A percentile compares a stretch with the other conserved stretches of the same genome.
Conservation (phyloP, 2,113 vertebrate species). For the Lepisosteus oculatus region DNA sequence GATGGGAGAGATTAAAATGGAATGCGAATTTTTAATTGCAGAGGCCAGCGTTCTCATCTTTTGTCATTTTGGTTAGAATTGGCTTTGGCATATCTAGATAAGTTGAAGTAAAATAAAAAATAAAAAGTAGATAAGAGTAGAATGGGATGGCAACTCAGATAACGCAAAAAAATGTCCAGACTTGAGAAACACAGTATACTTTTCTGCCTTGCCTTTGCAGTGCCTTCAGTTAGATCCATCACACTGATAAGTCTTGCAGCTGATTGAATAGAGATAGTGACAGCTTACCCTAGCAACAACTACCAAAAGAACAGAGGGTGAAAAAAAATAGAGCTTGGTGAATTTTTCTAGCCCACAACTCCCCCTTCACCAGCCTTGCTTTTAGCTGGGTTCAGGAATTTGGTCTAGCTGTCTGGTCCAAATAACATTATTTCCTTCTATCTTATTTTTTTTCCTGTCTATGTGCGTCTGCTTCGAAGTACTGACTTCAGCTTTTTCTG, state of each 20-base stretch:
- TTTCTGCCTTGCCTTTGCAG: not conserved
- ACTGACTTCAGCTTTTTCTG: not conserved
- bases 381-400: not conserved
- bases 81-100: constrained; percentile 51
- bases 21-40: constrained; percentile 65
- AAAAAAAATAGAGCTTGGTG: not conserved
- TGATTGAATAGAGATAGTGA: constrained; percentile 61
- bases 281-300: constrained; percentile 13
- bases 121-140: constrained; percentile 36
- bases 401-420: not conserved
- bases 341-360: not conserved
- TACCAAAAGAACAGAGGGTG: not conserved
- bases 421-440: not conserved
- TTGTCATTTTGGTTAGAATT: constrained; percentile 49
- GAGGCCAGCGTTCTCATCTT: constrained; percentile 48
- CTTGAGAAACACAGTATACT: not conserved
- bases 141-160: constrained; percentile 43
- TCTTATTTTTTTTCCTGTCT: not conserved
- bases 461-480: not conserved
- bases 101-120: constrained; percentile 37
- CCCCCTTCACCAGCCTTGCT: not conserved
- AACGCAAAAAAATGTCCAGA: constrained; percentile 19
- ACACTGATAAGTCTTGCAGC: constrained; percentile 25
- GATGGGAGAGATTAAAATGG: constrained; percentile 48
- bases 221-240: constrained; percentile 5